Conservation (phyloP, 2,797 vertebrate genomes). For the Champsocephalus esox region DNA sequence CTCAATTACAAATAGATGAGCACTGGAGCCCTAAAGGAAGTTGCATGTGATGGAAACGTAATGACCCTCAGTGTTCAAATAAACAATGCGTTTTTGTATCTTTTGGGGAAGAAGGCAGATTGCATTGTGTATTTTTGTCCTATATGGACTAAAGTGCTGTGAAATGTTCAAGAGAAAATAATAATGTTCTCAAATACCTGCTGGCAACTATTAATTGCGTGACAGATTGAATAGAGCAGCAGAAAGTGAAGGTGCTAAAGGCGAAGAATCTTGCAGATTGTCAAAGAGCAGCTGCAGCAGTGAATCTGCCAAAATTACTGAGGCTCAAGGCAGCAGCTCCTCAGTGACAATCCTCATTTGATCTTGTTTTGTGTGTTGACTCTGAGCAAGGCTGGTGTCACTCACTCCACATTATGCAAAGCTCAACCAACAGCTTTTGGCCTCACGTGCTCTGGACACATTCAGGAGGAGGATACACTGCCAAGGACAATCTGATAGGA, state of each 20-base stretch:
- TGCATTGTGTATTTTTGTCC: constrained; percentile 3
- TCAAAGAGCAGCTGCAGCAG: constrained; percentile 26
- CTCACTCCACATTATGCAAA: constrained; percentile 52
- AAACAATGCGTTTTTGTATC: constrained; percentile 14
- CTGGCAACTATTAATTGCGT: not conserved
- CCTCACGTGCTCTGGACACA: constrained; percentile 55
- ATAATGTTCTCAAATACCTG: not conserved
- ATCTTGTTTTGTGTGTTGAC: constrained; percentile 46
- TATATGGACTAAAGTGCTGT: not conserved
- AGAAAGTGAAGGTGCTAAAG: not conserved
- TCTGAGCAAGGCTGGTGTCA: constrained; percentile 52
- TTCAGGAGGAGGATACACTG: constrained; percentile 59
- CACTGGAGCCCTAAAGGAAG: constrained; percentile 52
- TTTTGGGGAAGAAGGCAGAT: not conserved
- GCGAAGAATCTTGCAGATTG: constrained; percentile 10
- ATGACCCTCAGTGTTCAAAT: constrained; percentile 52
- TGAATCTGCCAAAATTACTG: constrained; percentile 20
- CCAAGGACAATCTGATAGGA: constrained; percentile 65
- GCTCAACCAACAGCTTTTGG: constrained; percentile 48
- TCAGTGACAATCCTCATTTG: constrained; percentile 40
- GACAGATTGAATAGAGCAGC: not conserved
- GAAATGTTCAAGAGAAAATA: not conserved
- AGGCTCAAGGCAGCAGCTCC: constrained; percentile 38
- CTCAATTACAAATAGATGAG: constrained; percentile 50
- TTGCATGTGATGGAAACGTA: constrained; percentile 59